phyloP scores from a whole-genome alignment of 2,888 invertebrate species.

The Metacarcinus magister region DNA sequence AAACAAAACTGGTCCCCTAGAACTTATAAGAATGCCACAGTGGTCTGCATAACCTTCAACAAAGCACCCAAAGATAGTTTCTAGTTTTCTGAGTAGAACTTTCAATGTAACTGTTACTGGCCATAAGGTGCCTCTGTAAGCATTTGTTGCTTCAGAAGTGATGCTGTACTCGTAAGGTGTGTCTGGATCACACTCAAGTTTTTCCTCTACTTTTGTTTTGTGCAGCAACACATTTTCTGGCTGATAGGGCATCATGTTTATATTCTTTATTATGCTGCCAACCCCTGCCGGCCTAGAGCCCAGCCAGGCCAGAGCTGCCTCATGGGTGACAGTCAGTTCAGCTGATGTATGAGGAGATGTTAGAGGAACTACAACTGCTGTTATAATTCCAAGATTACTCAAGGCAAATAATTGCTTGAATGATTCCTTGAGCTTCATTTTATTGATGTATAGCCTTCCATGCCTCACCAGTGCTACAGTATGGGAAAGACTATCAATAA shows the following conservation, averaged over 20 bases:
- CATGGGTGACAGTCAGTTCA: too few species aligned
- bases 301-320: too few species aligned
- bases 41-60: neutral
- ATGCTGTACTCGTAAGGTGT: neutral
- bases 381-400: too few species aligned
- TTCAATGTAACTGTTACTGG: neutral
- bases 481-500: too few species aligned
- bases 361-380: too few species aligned
- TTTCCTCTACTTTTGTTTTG: neutral
- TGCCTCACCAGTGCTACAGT: too few species aligned
- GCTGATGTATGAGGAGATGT: too few species aligned
- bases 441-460: too few species aligned
- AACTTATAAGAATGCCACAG: neutral
- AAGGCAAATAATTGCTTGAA: too few species aligned
- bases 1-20: neutral
- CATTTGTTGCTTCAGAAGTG: too few species aligned
- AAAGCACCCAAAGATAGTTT: neutral
- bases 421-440: too few species aligned
- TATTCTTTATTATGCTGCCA: neutral
- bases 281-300: too few species aligned
- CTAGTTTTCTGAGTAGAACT: neutral
- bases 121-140: neutral
- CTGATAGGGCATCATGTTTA: neutral
- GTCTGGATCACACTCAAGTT: neutral
- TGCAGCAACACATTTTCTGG: neutral